Evolutionary conservation across 2,888 invertebrate species (phyloP).

Genomic region (Drosophila anomelani): DNA sequence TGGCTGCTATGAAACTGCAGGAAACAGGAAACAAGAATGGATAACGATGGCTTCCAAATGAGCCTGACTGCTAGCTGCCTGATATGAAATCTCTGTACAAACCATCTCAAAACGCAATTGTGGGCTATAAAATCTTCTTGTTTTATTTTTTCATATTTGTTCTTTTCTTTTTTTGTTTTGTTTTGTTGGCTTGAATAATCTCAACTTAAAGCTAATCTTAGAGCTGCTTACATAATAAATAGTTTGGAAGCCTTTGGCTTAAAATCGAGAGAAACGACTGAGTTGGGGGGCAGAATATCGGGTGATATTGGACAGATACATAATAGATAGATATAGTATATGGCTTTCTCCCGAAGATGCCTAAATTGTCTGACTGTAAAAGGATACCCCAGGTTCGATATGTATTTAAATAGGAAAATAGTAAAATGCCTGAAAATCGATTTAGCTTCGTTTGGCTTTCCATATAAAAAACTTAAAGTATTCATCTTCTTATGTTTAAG

Average conservation of each 20-base stretch:
- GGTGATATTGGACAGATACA: conserved; percentile 28
- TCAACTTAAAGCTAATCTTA: conserved; percentile 56
- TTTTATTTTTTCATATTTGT: conserved; percentile 23
- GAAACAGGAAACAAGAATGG: not conserved
- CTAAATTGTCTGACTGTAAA: too few relatives aligned
- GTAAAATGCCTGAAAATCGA: too few relatives aligned
- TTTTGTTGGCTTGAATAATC: conserved; percentile 19
- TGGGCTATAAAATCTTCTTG: conserved; percentile 29
- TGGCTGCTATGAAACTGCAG: not conserved
- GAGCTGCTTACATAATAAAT: conserved; percentile 72
- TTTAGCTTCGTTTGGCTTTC: not conserved
- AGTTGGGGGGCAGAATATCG: conserved; percentile 37
- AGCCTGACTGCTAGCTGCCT: conserved; percentile 6
- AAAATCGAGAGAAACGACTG: conserved; percentile 70
- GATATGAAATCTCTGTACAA: conserved; percentile 26
- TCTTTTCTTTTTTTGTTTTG: conserved; percentile 20
- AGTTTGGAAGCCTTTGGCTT: conserved; percentile 75
- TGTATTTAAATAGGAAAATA: too few relatives aligned
- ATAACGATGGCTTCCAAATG: not conserved
- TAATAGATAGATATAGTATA: not conserved
- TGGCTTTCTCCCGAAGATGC: too few relatives aligned
- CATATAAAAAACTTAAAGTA: not conserved
- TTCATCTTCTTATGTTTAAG: not conserved
- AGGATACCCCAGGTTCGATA: too few relatives aligned
- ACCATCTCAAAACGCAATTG: conserved; percentile 26